Percentiles rank a stretch among this genome's conserved stretches.
These are phyloP conservation scores for Platynereis dumerilii DNA, from an alignment of 2,888 invertebrate species.

Conservation along the genomic window DNA sequence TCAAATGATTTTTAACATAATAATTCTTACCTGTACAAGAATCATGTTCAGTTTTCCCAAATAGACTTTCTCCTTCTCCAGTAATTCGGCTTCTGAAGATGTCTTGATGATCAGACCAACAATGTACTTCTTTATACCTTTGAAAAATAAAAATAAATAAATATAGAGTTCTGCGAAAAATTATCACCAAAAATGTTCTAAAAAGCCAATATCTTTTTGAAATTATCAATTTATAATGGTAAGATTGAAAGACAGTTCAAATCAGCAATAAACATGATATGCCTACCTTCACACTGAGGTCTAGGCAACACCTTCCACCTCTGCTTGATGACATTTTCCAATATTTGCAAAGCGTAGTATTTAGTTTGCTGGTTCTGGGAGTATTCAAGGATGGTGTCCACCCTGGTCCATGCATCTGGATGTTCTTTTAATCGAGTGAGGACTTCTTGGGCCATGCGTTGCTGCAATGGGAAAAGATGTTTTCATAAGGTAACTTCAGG, in stretches of 20 bases:
- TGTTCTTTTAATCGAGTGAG: constrained; percentile 95
- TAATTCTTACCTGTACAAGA: constrained; percentile 84
- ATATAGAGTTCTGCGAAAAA: too few species aligned
- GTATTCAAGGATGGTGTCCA: constrained; percentile 97
- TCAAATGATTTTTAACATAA: too few species aligned
- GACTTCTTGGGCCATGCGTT: constrained; percentile 86
- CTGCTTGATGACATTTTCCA: constrained; percentile 98
- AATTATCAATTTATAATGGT: too few species aligned
- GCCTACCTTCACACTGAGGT: constrained; percentile 88
- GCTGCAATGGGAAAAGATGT: constrained; percentile 42
- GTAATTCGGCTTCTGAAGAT: constrained; percentile 85
- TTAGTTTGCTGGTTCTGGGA: constrained; percentile 97
- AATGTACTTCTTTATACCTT: constrained; percentile 98
- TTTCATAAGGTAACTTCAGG: too few species aligned
- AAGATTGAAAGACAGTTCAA: too few species aligned
- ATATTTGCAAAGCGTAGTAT: constrained; percentile 98
- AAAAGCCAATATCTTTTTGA: too few species aligned
- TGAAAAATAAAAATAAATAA: constrained; percentile 29
- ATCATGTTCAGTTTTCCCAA: constrained; percentile 99
- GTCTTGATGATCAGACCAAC: constrained; percentile 98
- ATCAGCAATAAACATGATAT: too few species aligned
- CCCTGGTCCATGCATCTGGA: constrained; percentile 98
- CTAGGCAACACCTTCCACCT: constrained; percentile 98
- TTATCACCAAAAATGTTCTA: too few species aligned
- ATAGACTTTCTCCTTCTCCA: constrained; percentile 94